A percentile compares a stretch with the other conserved stretches of the same genome.
phyloP scores from a whole-genome alignment of 2,113 vertebrate species.

The Salvelinus sp. region DNA sequence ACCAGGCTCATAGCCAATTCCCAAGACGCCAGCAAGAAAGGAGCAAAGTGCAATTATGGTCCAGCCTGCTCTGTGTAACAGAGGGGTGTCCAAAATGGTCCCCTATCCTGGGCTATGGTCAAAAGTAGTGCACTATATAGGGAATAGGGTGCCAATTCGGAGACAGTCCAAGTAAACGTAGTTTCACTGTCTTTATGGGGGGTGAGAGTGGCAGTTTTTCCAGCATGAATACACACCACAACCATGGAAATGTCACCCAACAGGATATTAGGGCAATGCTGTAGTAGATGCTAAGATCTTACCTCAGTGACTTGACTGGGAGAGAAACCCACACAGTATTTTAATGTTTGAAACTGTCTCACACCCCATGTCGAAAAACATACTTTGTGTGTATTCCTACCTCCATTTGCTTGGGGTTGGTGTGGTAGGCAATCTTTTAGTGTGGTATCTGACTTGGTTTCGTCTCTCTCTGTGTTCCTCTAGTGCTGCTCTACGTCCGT shows the following conservation, averaged over 20 bases:
- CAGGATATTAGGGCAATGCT: neutral
- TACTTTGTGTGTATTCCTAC: neutral
- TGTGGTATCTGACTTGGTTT: neutral
- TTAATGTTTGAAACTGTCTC: neutral
- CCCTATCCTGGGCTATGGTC: too few species aligned
- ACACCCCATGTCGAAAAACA: neutral
- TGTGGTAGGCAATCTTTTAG: neutral
- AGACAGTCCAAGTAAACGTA: neutral
- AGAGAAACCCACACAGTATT: neutral
- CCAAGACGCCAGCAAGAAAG: slow-evolving; percentile 7
- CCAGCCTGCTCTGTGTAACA: neutral
- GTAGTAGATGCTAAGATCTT: neutral
- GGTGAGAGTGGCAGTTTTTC: neutral
- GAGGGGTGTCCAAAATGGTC: too few species aligned
- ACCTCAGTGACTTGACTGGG: neutral
- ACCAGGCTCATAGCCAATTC: slow-evolving; percentile 4
- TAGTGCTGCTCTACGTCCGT: slow-evolving; percentile 84
- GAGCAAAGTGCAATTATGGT: slow-evolving; percentile 21
- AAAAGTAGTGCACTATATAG: neutral
- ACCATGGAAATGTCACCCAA: neutral
- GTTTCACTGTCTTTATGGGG: neutral
- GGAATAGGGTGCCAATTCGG: neutral
- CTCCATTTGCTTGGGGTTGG: neutral
- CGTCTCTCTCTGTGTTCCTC: neutral
- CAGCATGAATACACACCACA: neutral